Percentiles rank a stretch among this genome's conserved stretches.
Evolutionary conservation across 2,888 invertebrate species (phyloP).

Genomic region (Conops quadrifasciatus): DNA sequence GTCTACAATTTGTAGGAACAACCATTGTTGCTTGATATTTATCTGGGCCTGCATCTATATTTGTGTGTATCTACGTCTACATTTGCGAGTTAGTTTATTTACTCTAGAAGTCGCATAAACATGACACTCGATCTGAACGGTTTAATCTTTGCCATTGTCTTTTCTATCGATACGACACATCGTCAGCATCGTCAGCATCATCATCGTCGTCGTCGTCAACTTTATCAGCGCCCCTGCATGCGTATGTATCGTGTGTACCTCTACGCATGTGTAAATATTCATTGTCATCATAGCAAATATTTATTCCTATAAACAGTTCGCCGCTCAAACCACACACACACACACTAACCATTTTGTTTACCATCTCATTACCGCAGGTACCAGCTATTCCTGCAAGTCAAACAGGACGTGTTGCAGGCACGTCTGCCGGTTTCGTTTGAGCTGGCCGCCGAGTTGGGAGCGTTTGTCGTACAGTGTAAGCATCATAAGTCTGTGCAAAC

Average conservation of each 20-base stretch:
- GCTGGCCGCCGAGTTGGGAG: slow-evolving; percentile 89
- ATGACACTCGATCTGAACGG: slow-evolving; percentile 6
- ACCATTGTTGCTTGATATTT: too few relatives aligned
- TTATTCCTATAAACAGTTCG: slow-evolving; percentile 18
- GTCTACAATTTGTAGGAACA: too few relatives aligned
- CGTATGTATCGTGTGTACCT: too few relatives aligned
- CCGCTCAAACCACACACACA: neutral
- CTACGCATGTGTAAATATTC: slow-evolving; percentile 28
- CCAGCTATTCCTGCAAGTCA: slow-evolving; percentile 96
- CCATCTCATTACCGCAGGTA: slow-evolving; percentile 74
- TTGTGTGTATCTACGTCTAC: neutral
- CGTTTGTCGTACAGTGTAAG: slow-evolving; percentile 95
- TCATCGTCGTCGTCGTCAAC: neutral
- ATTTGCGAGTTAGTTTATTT: slow-evolving; percentile 16
- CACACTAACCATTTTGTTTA: slow-evolving; percentile 22
- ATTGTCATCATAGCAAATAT: slow-evolving; percentile 19
- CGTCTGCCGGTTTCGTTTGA: slow-evolving; percentile 91
- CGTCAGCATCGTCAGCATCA: slow-evolving; percentile 1
- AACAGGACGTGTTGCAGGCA: slow-evolving; percentile 95
- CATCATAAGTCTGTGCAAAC: slow-evolving; percentile 55
- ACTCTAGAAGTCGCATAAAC: slow-evolving; percentile 21
- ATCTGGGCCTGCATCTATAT: too few relatives aligned
- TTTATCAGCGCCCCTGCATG: neutral
- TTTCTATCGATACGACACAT: neutral
- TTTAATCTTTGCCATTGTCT: slow-evolving; percentile 9